Base-by-base conservation (phyloP, 2,113 vertebrate species). In the Dendrocopos noguchii region DNA sequence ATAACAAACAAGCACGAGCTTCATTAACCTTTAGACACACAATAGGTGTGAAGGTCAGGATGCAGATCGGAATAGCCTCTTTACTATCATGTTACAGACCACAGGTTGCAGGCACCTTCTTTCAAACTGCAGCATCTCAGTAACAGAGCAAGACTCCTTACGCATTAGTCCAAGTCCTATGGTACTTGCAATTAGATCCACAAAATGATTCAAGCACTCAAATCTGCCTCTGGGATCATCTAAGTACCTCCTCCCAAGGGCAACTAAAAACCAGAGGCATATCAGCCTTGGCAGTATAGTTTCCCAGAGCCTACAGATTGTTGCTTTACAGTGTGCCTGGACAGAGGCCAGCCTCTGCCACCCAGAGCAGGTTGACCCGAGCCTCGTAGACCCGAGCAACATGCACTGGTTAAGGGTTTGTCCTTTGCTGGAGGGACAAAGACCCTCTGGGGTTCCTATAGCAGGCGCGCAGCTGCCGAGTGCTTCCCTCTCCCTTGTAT, bases 391-490 rank as follows among this genome's bases (percentile, higher is more conserved):
- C 33, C 42, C 0, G 2, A 22, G 29, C 5, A 19, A 39, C 34
- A 15, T 2, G 17, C 24, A 2, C 7, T 2, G 61, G 1, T 1
- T 25, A 15, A 3, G 31, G 59, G 44, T 55, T 42, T 20, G 14
- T 21, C 24, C 74, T 28, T 12, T 19, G 20, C 82, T 2, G 1
- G 55, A 61, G 73, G 8, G 39, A 53, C 1, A 1, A 12, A 12
- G 42, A 74, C 46, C 33, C 13, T 2, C 47, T 2, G 36, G 9
- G 2, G 8, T 12, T 80, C 64, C 36, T 36, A 17, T 44, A 31
- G 57, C 31, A 5, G 63, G 46, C 20, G 22, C 0, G 3, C 13
- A 2, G 18, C 0, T 25, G 1, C 28, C 4, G 59, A 39, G 3
- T 6, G 15, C 33, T 60, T 28, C 59, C n/a, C 15, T 67, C 8